Evolutionary conservation across 2,113 vertebrate species (phyloP).

Genomic region (Fregata magnificens): DNA sequence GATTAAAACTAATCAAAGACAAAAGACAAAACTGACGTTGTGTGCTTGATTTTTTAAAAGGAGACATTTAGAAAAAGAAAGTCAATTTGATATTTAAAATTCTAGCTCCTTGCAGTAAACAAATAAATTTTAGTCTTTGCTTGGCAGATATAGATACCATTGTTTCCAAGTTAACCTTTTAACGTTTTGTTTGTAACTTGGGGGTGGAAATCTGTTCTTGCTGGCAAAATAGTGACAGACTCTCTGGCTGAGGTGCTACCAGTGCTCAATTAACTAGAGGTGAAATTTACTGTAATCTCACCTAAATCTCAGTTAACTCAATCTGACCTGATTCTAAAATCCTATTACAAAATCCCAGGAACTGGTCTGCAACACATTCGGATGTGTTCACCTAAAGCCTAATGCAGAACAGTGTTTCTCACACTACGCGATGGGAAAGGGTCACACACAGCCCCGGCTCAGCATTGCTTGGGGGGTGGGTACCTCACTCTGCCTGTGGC

Average conservation of each 20-base stretch:
- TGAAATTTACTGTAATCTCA: neutral
- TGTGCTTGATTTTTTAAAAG: neutral
- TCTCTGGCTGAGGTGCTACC: neutral
- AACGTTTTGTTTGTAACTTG: neutral
- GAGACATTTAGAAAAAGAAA: neutral
- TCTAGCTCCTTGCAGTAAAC: neutral
- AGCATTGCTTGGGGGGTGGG: neutral
- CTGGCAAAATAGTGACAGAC: neutral
- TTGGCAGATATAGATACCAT: neutral
- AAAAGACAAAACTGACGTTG: neutral
- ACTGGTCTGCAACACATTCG: neutral
- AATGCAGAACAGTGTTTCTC: neutral
- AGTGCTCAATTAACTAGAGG: neutral
- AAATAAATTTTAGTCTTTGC: neutral
- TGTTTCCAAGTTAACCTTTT: neutral
- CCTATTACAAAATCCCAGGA: neutral
- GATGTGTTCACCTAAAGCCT: neutral
- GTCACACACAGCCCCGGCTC: neutral
- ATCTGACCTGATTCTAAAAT: neutral
- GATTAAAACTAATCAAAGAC: neutral
- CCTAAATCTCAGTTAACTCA: neutral
- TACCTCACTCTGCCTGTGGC: too few species aligned
- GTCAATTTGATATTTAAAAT: neutral
- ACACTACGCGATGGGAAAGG: accelerated
- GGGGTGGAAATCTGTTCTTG: neutral